phyloP scores from a whole-genome alignment of 2,888 invertebrate species.

The Ormyrus thymus region DNA sequence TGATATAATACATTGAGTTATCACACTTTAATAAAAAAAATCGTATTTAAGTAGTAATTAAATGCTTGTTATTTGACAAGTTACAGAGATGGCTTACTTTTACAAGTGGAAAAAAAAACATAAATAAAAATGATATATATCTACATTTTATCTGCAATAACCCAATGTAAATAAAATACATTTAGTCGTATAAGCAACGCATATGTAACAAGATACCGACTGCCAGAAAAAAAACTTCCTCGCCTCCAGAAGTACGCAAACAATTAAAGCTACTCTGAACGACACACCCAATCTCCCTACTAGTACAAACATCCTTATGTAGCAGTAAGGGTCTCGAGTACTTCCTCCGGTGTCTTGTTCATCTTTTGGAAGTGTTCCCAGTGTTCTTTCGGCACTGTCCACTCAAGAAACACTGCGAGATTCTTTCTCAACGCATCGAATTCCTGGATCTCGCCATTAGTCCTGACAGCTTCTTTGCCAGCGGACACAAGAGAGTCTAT shows the following conservation, averaged over 20 bases:
- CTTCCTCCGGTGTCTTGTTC: constrained; percentile 85
- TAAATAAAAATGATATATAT: no score
- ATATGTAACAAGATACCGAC: not conserved
- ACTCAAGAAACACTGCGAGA: constrained; percentile 85
- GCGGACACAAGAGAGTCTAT: constrained; percentile 86
- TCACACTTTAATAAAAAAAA: not conserved
- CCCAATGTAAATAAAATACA: no score
- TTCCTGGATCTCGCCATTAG: constrained; percentile 77
- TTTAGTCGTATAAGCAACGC: no score
- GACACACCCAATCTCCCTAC: not conserved
- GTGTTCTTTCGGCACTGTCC: constrained; percentile 87
- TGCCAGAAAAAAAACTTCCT: not conserved
- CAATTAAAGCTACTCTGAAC: not conserved
- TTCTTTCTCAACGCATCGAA: constrained; percentile 83
- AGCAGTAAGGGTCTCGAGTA: constrained; percentile 84
- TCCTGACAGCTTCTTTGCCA: constrained; percentile 81
- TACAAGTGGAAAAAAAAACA: no score
- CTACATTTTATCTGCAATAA: no score
- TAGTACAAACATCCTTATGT: constrained; percentile 59
- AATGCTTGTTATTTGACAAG: no score
- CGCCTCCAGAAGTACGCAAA: not conserved
- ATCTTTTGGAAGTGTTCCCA: constrained; percentile 86
- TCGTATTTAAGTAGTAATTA: no score
- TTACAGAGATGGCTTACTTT: no score
- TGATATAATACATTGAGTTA: not conserved